Base-by-base conservation (phyloP, 2,797 vertebrate genomes). In the Lateolabrax maculatus region DNA sequence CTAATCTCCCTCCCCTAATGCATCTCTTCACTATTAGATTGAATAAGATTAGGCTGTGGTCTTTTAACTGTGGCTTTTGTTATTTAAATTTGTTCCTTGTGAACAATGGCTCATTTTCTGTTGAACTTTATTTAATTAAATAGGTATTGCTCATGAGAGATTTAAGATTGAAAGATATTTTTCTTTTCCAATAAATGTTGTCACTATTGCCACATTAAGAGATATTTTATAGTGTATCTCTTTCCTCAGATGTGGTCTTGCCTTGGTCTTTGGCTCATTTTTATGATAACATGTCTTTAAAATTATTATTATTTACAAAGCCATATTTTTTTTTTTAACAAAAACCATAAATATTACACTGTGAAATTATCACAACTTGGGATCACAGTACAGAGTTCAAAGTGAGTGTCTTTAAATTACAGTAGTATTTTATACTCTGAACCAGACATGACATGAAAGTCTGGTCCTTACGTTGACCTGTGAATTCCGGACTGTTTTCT, bases 371-470 rank as follows among this genome's bases (percentile, higher is more conserved):
- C 85, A 71, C 57, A 68, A 75, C 70, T 63, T 75, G n/a, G 76
- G 74, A 90, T 92, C 86, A 84, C 52, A 80, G 81, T 21, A 44
- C 65, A 76, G 34, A 84, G 87, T 91, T 92, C 83, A 94, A 90
- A 92, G 89, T 27, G 9, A 79, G 43, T 44, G 44, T 64, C 53
- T 65, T 44, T 41, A 84, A 79, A 84, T 75, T 65, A 27, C 70
- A 19, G 68, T 44, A 49, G 62, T 87, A 75, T 84, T 91, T 75
- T 52, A 67, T 34, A 62, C 61, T 55, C 75, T 79, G 72, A 76
- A 75, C 72, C 71, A 89, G 86, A 85, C 83, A 25, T 60, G 78
- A 85, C 81, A 75, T 63, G 21, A 79, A 85, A 70, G 55, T 84
- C 65, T 90, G 71, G 72, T 74, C 66, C 72, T 79, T 48, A 52